Evolutionary conservation across 2,888 invertebrate species (phyloP).

Genomic region (Agonum fuliginosum): DNA sequence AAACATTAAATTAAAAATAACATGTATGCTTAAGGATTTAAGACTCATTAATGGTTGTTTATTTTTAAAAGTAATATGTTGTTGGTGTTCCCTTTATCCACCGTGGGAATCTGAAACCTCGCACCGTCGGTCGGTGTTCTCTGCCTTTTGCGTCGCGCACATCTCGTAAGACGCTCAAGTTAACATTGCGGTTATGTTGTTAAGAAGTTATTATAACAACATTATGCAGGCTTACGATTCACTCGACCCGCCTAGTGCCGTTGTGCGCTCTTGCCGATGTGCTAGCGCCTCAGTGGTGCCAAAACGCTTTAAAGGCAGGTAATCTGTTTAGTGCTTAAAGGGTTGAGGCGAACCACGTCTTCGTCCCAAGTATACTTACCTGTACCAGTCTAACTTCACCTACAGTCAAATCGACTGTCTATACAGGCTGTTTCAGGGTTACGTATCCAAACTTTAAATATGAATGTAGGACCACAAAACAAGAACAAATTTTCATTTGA

Average conservation of each 20-base stretch:
- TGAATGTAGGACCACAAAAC: no score
- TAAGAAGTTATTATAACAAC: conserved; percentile 52
- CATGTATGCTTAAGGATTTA: no score
- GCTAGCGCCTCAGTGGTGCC: conserved; percentile 1
- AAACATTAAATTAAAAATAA: no score
- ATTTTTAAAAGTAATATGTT: not conserved
- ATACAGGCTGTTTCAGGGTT: no score
- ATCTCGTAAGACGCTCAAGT: conserved; percentile 47
- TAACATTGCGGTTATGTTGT: conserved; percentile 51
- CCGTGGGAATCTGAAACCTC: not conserved
- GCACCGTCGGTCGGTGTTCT: no score
- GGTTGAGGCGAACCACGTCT: conserved; percentile 32
- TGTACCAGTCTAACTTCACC: not conserved
- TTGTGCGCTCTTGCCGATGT: conserved; percentile 1
- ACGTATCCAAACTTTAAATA: no score
- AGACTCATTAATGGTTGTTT: not conserved
- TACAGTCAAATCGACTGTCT: not conserved
- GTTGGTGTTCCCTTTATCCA: not conserved
- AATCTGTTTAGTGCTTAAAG: conserved; percentile 42
- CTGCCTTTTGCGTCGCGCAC: not conserved
- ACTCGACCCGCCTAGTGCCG: conserved; percentile 3
- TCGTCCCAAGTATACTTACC: not conserved
- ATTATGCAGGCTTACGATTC: conserved; percentile 49
- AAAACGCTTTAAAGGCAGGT: conserved; percentile 44
- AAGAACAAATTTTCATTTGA: no score